Evolutionary conservation across 2,888 invertebrate species (phyloP).

Genomic region (Sericinus montela): DNA sequence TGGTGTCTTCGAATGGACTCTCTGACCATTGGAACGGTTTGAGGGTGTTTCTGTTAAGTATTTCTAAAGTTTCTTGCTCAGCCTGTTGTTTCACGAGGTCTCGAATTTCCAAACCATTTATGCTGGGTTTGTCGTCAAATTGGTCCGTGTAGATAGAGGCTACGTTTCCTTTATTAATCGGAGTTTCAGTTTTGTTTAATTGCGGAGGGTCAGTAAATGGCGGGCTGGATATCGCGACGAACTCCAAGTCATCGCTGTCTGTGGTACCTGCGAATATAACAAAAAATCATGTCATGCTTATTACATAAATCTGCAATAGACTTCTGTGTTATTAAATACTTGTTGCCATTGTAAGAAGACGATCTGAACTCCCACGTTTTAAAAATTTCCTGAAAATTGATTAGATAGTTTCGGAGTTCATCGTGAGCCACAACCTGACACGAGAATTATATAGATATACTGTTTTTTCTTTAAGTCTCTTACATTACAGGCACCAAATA

Average conservation of each 20-base stretch:
- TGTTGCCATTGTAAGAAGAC: too few relatives aligned
- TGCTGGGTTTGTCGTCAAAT: conserved; percentile 56
- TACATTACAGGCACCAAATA: too few relatives aligned
- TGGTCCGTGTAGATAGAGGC: conserved; percentile 64
- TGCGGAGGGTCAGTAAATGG: conserved; percentile 48
- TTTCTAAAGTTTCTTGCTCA: conserved; percentile 50
- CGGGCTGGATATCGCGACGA: conserved; percentile 61
- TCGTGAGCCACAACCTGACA: too few relatives aligned
- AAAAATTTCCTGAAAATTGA: too few relatives aligned
- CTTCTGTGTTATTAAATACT: too few relatives aligned
- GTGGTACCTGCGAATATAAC: conserved; percentile 29
- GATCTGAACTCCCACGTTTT: too few relatives aligned
- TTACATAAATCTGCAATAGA: too few relatives aligned
- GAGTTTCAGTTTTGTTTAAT: conserved; percentile 33
- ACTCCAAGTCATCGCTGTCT: conserved; percentile 36
- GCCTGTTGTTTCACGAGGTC: conserved; percentile 60
- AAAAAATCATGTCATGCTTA: too few relatives aligned
- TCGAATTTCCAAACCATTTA: conserved; percentile 57
- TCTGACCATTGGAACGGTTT: conserved; percentile 88
- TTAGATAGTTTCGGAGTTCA: too few relatives aligned
- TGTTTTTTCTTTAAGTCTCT: too few relatives aligned
- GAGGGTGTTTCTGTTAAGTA: conserved; percentile 51
- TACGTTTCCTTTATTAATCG: conserved; percentile 61
- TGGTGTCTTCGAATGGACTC: conserved; percentile 78
- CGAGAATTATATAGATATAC: too few relatives aligned